These are phyloP conservation scores for Schizopygopsis malacanthus DNA, from an alignment of 2,797 vertebrate genomes.

Conservation along the genomic window DNA sequence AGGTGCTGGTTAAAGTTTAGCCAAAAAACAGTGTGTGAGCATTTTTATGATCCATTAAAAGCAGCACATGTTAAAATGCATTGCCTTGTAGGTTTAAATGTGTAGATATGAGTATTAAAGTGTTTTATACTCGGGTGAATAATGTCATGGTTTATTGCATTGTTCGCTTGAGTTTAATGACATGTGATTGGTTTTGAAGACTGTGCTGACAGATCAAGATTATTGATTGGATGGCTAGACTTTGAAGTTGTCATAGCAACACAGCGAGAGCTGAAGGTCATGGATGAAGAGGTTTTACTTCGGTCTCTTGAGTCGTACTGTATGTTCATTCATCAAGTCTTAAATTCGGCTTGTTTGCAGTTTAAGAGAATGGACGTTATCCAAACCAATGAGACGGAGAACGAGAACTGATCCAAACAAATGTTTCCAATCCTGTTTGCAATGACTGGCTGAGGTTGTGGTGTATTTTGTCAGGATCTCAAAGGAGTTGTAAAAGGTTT, in stretches of 20 bases:
- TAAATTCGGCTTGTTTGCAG: neutral
- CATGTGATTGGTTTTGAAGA: conserved; percentile 35
- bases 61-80: neutral
- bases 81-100: neutral
- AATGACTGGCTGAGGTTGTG: neutral
- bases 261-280: conserved; percentile 42
- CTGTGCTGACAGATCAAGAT: conserved; percentile 30
- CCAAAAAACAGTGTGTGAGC: neutral
- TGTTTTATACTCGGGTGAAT: neutral
- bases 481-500: conserved; percentile 23
- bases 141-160: conserved; percentile 1
- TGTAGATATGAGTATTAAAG: too few species aligned
- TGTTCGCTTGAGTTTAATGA: conserved; percentile 40
- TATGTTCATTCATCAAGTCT: neutral
- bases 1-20: conserved; percentile 54
- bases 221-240: conserved; percentile 49
- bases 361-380: neutral
- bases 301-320: conserved; percentile 5
- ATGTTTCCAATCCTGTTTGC: neutral
- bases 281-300: conserved; percentile 38
- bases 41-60: conserved; percentile 52
- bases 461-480: conserved; percentile 12
- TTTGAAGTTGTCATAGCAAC: conserved; percentile 49
- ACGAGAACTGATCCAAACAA: neutral
- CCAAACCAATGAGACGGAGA: neutral